Evolutionary conservation across 2,113 vertebrate genomes (phyloP).

Genomic region (Columba janthina): DNA sequence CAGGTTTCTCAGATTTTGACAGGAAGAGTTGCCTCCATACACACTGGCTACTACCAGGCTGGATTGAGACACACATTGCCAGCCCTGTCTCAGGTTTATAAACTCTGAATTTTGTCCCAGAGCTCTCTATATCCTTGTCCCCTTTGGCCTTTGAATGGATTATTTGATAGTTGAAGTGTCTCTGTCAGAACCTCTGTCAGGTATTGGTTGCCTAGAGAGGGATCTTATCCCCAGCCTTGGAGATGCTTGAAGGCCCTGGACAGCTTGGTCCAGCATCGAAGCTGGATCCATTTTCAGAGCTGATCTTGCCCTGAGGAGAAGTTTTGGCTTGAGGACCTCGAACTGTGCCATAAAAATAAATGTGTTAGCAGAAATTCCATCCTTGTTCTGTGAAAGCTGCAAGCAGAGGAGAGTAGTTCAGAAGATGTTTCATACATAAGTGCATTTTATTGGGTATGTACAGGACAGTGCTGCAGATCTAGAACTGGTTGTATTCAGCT

Average conservation of each 20-base stretch:
- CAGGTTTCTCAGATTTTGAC: neutral
- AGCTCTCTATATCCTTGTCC: neutral
- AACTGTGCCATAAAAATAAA: neutral
- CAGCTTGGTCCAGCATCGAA: neutral
- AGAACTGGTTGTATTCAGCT: neutral
- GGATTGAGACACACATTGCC: accelerated
- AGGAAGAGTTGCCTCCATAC: neutral
- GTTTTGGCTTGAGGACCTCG: neutral
- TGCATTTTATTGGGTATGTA: neutral
- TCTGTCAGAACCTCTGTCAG: neutral
- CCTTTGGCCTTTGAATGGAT: neutral
- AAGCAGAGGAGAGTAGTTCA: neutral
- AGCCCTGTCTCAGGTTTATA: neutral
- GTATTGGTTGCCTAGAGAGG: neutral
- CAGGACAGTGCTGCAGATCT: neutral
- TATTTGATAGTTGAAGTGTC: neutral
- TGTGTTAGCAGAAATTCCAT: neutral
- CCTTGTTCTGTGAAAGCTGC: neutral
- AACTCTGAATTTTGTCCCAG: neutral
- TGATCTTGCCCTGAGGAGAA: neutral
- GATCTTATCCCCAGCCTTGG: neutral
- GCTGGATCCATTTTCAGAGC: neutral
- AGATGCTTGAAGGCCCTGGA: neutral
- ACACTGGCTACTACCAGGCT: neutral
- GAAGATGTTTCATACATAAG: neutral